A percentile compares a stretch with the other conserved stretches of the same genome.
phyloP scores from a whole-genome alignment of 1,140 invertebrate genomes.

The Helicoverpa zea region DNA sequence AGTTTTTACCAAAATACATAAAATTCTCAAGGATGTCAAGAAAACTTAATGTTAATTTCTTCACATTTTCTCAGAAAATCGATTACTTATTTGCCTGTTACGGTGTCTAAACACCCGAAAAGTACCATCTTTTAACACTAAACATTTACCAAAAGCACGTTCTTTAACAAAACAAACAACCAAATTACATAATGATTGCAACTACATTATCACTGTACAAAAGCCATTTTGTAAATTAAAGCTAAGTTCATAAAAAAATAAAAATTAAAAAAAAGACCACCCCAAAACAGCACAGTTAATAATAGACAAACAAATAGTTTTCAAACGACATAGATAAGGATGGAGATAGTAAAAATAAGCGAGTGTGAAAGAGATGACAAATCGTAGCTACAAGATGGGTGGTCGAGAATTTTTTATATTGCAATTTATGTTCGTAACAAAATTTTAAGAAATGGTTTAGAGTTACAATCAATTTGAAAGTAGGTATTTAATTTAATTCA shows the following conservation, averaged over 20 bases:
- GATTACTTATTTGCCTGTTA: too few relatives aligned
- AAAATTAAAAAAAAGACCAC: constrained; percentile 67
- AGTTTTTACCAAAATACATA: too few relatives aligned
- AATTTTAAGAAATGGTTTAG: constrained; percentile 36
- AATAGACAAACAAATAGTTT: constrained; percentile 74
- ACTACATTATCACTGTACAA: constrained; percentile 19
- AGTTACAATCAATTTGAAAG: constrained; percentile 43
- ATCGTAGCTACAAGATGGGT: constrained; percentile 70
- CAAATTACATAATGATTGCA: neutral
- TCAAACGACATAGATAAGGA: constrained; percentile 57
- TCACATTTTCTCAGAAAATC: too few relatives aligned
- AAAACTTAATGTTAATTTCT: too few relatives aligned
- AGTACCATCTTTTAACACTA: too few relatives aligned
- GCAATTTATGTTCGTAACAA: constrained; percentile 73
- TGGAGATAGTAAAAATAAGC: neutral
- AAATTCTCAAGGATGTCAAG: too few relatives aligned
- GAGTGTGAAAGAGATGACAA: constrained; percentile 62
- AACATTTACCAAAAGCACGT: too few relatives aligned
- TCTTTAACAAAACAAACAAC: neutral
- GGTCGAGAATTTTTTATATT: constrained; percentile 75
- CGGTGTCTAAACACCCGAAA: too few relatives aligned
- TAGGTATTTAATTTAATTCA: constrained; percentile 6
- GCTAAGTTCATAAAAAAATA: constrained; percentile 29
- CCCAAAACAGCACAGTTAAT: constrained; percentile 75
- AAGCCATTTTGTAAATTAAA: constrained; percentile 35